These are phyloP conservation scores for Erythrocebus patas DNA, from an alignment of 2,113 vertebrate species.

Conservation along the genomic window DNA sequence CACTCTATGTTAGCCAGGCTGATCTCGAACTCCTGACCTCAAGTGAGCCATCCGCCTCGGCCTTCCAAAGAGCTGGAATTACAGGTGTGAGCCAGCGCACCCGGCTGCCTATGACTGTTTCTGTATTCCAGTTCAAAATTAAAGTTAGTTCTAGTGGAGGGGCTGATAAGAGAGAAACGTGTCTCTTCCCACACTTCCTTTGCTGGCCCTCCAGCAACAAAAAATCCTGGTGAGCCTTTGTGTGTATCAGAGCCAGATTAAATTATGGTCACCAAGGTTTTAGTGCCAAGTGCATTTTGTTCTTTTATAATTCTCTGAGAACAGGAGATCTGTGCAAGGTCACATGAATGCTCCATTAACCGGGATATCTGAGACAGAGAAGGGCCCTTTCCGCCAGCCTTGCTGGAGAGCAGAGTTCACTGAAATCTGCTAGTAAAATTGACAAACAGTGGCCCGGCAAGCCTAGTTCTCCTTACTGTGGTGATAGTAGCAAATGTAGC, in stretches of 20 bases:
- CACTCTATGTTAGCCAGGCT: too few species aligned
- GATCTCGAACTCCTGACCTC: too few species aligned
- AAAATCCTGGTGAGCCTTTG: background rate
- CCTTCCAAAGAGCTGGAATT: too few species aligned
- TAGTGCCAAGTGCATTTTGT: slow-evolving; percentile 12
- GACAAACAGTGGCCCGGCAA: accelerated
- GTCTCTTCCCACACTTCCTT: background rate
- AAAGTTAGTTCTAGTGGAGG: background rate
- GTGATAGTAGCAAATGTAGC: background rate
- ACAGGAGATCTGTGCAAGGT: background rate
- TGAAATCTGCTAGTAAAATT: background rate
- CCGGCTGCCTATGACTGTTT: background rate
- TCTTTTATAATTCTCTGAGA: background rate
- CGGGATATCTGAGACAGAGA: slow-evolving; percentile 30
- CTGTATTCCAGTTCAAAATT: background rate
- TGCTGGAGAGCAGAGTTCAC: background rate
- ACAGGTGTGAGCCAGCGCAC: too few species aligned
- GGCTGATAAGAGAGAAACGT: background rate
- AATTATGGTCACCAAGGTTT: background rate
- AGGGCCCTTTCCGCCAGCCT: background rate
- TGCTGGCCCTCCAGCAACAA: background rate
- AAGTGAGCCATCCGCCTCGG: too few species aligned
- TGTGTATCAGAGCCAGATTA: slow-evolving; percentile 26
- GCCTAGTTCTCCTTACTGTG: background rate
- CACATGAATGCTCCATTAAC: background rate